Base-by-base conservation (phyloP, 2,888 invertebrate species). In the Pollenia griseotomentosa region DNA sequence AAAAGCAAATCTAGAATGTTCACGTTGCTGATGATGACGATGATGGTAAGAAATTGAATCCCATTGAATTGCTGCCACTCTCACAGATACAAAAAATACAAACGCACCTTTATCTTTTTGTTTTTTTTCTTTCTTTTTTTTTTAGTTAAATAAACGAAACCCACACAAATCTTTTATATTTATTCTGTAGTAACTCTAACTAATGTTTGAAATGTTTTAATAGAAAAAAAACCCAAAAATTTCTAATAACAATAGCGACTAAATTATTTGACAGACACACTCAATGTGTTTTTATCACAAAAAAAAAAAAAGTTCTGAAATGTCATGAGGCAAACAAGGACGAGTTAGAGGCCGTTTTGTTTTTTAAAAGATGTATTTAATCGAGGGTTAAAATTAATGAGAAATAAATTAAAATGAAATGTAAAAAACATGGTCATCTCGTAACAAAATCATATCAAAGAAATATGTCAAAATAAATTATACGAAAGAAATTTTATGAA, bases 261-360 rank as follows among this genome's bases (percentile, higher is more conserved):
- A 87, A 87, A 87, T 87, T 84, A 78, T 78, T 87, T 84, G 87
- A 87, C 78, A 78, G 65, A 44, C 46, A n/a, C 46, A 12, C 19
- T 57, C 48, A 14, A 16, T 16, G 57, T 68, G 33, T 73, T 81
- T 55, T 81, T 80, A 81, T 81, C 86, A 73, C 5, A 44, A 71
- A 71, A 19, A 46, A 75, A 79, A 55, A 75, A 42, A 66, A 55
- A 19, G 48, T 42, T 73, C 19, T 65, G 42, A 11, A 51, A 84
- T 79, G 73, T 55, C 55, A 74, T 16, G 33, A 59, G 16, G 9
- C 2, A 42, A 5, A 70, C 8, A 70, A 84, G 73, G 55, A 84
- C 59, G 53, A 55, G 23, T 19, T 33, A 46, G 14, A 12, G 46
- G 70, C 19, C 46, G 11, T 46, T 66, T 57, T 44, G 2, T 48